A percentile compares a stretch with the other conserved stretches of the same genome.
These are phyloP conservation scores for Ichneumoninae sp. DNA, from an alignment of 2,888 invertebrate genomes.

Conservation along the genomic window DNA sequence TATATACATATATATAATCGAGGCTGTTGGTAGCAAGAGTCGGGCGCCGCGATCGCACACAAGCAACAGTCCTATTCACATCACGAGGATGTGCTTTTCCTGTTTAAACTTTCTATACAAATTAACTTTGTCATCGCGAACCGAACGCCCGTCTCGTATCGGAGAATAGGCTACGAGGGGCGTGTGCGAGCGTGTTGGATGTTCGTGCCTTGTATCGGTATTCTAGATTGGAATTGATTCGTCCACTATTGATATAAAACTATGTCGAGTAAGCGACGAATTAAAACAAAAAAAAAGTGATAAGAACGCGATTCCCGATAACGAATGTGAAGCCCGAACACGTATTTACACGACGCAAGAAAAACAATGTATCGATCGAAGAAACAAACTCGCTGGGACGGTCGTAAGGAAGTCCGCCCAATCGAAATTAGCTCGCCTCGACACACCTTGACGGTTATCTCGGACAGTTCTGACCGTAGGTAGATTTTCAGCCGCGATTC, in stretches of 20 bases:
- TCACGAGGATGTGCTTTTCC: slow-evolving; percentile 60
- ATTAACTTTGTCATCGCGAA: slow-evolving; percentile 59
- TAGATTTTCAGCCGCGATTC: background rate
- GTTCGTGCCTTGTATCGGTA: slow-evolving; percentile 19
- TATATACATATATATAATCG: background rate
- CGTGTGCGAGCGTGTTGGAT: slow-evolving; percentile 21
- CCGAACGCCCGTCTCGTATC: slow-evolving; percentile 48
- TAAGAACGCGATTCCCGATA: slow-evolving; percentile 12
- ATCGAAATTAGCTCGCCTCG: slow-evolving; percentile 60
- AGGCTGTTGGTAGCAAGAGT: slow-evolving; percentile 1
- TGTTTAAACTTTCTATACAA: slow-evolving; percentile 65
- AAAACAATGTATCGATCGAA: slow-evolving; percentile 22
- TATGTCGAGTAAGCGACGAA: background rate
- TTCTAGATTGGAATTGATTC: slow-evolving; percentile 51
- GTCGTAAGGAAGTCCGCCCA: slow-evolving; percentile 34
- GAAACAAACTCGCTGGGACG: background rate
- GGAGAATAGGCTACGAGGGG: slow-evolving; percentile 47
- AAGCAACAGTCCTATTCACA: slow-evolving; percentile 51
- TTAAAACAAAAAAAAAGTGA: slow-evolving; percentile 4
- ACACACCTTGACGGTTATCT: slow-evolving; percentile 60
- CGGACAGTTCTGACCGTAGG: background rate
- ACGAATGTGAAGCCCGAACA: background rate
- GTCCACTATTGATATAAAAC: background rate
- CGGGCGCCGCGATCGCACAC: slow-evolving; percentile 10
- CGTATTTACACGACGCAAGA: slow-evolving; percentile 10